A percentile compares a stretch with the other conserved stretches of the same genome.
Conservation (phyloP, 2,888 invertebrate species). For the Dolichomitus sp. region DNA sequence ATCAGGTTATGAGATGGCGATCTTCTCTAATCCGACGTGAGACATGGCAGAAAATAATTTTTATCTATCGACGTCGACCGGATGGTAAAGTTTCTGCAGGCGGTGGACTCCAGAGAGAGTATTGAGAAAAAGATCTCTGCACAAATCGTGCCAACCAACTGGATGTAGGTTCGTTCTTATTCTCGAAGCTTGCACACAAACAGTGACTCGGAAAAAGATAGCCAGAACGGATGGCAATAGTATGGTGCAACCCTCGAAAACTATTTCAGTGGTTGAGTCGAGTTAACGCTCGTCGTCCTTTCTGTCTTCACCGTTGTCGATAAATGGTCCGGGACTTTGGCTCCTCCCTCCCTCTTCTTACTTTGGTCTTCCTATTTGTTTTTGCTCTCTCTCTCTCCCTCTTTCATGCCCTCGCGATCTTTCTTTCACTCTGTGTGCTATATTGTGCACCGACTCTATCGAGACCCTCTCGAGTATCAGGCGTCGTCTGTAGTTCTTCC, state of each 20-base stretch:
- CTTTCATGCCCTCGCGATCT: conserved; percentile 3
- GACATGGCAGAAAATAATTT: too few species aligned
- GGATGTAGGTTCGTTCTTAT: conserved; percentile 59
- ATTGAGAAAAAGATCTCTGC: conserved; percentile 47
- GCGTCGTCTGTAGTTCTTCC: conserved; percentile 42
- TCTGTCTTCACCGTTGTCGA: conserved; percentile 60
- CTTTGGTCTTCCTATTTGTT: conserved; percentile 32
- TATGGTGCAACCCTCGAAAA: conserved; percentile 60
- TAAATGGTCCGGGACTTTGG: conserved; percentile 59
- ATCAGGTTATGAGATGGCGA: background rate
- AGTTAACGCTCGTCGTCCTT: conserved; percentile 59
- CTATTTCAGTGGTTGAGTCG: conserved; percentile 61
- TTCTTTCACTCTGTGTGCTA: conserved; percentile 30
- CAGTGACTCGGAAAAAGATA: conserved; percentile 53
- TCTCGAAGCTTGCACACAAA: conserved; percentile 26
- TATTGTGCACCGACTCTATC: conserved; percentile 53
- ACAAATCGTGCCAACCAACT: conserved; percentile 62
- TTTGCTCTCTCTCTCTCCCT: background rate
- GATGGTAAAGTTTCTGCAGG: background rate
- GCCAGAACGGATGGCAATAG: conserved; percentile 61
- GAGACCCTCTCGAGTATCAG: conserved; percentile 53
- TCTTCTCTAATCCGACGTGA: too few species aligned
- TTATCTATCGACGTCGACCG: conserved; percentile 2
- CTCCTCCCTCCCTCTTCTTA: background rate
- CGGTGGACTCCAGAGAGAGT: conserved; percentile 12